These are phyloP conservation scores for Petrosia ficiformis DNA, from an alignment of 37 sponge, comb jelly and placozoan genomes.

Conservation along the genomic window DNA sequence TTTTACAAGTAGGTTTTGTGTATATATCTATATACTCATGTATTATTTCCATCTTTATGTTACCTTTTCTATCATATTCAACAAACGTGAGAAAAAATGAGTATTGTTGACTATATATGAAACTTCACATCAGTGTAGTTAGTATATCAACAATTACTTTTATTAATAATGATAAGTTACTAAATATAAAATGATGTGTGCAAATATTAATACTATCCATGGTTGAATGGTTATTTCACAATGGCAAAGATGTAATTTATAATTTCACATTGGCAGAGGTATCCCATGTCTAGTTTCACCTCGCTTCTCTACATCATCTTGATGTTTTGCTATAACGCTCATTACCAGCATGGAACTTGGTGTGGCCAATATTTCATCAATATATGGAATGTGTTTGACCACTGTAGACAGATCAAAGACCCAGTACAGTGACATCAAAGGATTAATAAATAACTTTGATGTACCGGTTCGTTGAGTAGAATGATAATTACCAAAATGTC, in stretches of 20 bases:
- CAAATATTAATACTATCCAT: too few relatives aligned
- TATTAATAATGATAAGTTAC: background rate
- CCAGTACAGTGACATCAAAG: constrained; percentile 74
- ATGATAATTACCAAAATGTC: constrained; percentile 69
- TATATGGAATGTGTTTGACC: constrained; percentile 46
- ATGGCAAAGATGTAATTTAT: too few relatives aligned
- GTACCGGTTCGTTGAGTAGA: constrained; percentile 45
- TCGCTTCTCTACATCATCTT: constrained; percentile 4
- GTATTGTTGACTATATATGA: too few relatives aligned
- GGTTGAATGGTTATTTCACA: too few relatives aligned
- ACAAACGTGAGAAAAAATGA: too few relatives aligned
- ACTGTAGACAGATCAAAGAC: constrained; percentile 44
- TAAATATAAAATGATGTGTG: too few relatives aligned
- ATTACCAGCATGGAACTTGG: constrained; percentile 14
- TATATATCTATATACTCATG: too few relatives aligned
- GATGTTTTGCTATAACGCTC: constrained; percentile 30
- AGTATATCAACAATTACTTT: background rate
- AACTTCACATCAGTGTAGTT: too few relatives aligned
- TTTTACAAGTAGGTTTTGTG: too few relatives aligned
- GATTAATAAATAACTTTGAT: constrained; percentile 73
- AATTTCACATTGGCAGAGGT: constrained; percentile 58
- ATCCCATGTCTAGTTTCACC: constrained; percentile 22
- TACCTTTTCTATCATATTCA: too few relatives aligned
- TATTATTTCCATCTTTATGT: too few relatives aligned
- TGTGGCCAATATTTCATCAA: constrained; percentile 24